Percentiles rank a stretch among this genome's conserved stretches.
Conservation (phyloP, 2,797 vertebrate genomes). For the Microctenopoma steveboyesi region DNA sequence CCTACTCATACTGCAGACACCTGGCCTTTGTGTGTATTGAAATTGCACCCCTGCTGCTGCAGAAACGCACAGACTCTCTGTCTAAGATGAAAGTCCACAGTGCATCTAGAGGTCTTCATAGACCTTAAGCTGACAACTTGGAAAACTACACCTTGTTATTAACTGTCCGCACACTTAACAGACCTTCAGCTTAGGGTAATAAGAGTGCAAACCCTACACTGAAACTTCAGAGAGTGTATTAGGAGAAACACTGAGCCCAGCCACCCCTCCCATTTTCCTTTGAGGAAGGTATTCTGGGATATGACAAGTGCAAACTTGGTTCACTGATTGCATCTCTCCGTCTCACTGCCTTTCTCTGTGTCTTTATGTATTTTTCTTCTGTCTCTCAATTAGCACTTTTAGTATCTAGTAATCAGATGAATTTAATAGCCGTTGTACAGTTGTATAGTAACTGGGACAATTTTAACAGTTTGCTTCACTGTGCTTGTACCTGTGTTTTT, state of each 20-base stretch:
- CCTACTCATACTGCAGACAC: slow-evolving; percentile 74
- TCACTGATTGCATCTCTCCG: slow-evolving; percentile 76
- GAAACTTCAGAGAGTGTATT: slow-evolving; percentile 82
- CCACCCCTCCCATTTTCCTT: slow-evolving; percentile 62
- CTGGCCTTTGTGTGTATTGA: slow-evolving; percentile 80
- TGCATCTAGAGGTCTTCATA: slow-evolving; percentile 79
- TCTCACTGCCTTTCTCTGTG: slow-evolving; percentile 61
- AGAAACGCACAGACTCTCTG: slow-evolving; percentile 66
- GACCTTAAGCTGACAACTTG: slow-evolving; percentile 81
- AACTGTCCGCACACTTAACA: slow-evolving; percentile 81
- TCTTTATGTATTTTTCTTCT: slow-evolving; percentile 49
- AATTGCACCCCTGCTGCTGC: slow-evolving; percentile 73
- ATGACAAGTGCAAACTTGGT: slow-evolving; percentile 83
- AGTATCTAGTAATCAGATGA: slow-evolving; percentile 47
- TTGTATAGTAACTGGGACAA: slow-evolving; percentile 13
- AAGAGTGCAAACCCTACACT: slow-evolving; percentile 78
- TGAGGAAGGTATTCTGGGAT: slow-evolving; percentile 77
- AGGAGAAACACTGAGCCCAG: slow-evolving; percentile 66
- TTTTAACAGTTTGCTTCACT: slow-evolving; percentile 24
- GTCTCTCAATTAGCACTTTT: slow-evolving; percentile 65
- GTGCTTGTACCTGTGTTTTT: slow-evolving; percentile 12
- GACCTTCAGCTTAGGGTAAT: slow-evolving; percentile 82
- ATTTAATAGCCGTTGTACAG: slow-evolving; percentile 36
- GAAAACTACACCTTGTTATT: slow-evolving; percentile 84
- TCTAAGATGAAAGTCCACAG: slow-evolving; percentile 82